phyloP scores from a whole-genome alignment of 1,140 invertebrate species.

The Leptopilina clavipes region DNA sequence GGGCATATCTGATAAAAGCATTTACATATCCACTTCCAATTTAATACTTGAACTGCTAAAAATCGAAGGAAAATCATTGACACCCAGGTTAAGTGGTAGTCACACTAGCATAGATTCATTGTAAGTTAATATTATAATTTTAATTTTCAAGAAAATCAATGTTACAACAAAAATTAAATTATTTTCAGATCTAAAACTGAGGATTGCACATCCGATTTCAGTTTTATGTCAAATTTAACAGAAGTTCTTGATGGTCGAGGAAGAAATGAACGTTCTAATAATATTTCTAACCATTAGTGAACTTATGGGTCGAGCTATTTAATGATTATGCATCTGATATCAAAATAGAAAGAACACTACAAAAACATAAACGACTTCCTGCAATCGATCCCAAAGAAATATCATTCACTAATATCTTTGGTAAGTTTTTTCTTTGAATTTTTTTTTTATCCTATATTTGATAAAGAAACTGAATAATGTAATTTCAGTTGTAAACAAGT shows the following conservation, averaged over 20 bases:
- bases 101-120: slow-evolving; percentile 68
- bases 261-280: too few species aligned
- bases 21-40: slow-evolving; percentile 67
- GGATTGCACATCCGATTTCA: too few species aligned
- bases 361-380: neutral
- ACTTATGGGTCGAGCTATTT: too few species aligned
- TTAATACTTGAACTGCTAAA: slow-evolving; percentile 65
- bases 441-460: too few species aligned
- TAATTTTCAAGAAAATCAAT: neutral
- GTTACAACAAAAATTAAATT: too few species aligned
- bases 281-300: too few species aligned
- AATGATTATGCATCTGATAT: neutral
- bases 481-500: too few species aligned
- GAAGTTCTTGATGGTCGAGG: too few species aligned
- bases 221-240: too few species aligned
- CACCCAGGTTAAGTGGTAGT: slow-evolving; percentile 58
- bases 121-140: slow-evolving; percentile 57
- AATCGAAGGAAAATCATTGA: slow-evolving; percentile 62
- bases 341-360: neutral
- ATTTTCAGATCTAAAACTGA: too few species aligned
- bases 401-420: neutral
- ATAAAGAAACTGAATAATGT: too few species aligned
- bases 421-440: too few species aligned
- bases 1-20: slow-evolving; percentile 73
- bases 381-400: neutral